Conservation (phyloP, 2,113 vertebrate species). For the Amblyornis subalaris region DNA sequence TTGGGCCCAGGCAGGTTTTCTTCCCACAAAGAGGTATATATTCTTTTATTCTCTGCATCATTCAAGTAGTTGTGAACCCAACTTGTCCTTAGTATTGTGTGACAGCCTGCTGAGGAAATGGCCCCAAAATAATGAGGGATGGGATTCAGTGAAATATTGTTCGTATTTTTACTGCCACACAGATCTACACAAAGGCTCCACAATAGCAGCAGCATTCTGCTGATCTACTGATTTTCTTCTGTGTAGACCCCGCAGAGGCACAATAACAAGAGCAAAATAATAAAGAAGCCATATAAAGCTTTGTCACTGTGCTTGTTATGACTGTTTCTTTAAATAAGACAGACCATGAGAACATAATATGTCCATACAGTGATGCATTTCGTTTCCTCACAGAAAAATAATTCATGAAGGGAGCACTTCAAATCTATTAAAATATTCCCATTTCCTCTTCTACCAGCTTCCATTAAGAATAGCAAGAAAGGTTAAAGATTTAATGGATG, state of each 20-base stretch:
- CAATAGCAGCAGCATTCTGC: constrained; percentile 66
- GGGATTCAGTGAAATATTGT: constrained; percentile 70
- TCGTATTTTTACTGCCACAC: constrained; percentile 70
- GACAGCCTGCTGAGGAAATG: constrained; percentile 76
- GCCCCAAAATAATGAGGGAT: constrained; percentile 72
- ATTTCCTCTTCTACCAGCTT: constrained; percentile 1
- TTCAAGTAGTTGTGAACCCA: constrained; percentile 69
- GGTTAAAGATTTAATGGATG: constrained; percentile 44
- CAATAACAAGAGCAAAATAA: constrained; percentile 71
- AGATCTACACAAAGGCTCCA: constrained; percentile 69
- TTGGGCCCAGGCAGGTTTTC: constrained; percentile 62
- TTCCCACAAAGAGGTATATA: constrained; percentile 59
- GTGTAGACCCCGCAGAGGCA: constrained; percentile 61
- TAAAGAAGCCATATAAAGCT: constrained; percentile 71
- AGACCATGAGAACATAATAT: constrained; percentile 64
- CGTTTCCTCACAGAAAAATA: constrained; percentile 47
- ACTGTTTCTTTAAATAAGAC: constrained; percentile 59
- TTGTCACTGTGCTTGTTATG: constrained; percentile 40
- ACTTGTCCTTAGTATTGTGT: constrained; percentile 70
- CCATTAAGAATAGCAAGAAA: constrained; percentile 47
- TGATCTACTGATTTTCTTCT: constrained; percentile 73
- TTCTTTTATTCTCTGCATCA: constrained; percentile 76
- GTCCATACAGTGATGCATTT: constrained; percentile 52
- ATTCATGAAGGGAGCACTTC: constrained; percentile 59
- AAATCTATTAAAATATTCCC: constrained; percentile 62